phyloP scores from a whole-genome alignment of 2,113 vertebrate species.

The Oreochromis aureus region DNA sequence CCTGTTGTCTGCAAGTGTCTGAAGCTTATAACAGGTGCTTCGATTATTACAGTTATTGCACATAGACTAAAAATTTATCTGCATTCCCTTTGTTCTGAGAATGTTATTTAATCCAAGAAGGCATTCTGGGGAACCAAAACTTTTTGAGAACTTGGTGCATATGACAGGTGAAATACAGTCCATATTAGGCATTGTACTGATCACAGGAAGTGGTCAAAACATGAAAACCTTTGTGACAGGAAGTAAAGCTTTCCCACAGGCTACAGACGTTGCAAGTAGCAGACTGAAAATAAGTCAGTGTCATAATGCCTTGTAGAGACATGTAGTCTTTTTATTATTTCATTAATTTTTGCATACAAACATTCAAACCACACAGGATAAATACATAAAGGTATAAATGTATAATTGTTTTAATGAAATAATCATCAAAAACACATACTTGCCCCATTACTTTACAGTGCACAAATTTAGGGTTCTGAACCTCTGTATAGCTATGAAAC shows the following conservation, averaged over 20 bases:
- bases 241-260: constrained; percentile 39
- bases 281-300: neutral
- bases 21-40: neutral
- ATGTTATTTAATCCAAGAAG: neutral
- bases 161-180: neutral
- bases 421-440: neutral
- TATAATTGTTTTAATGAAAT: neutral
- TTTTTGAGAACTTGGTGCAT: neutral
- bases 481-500: neutral
- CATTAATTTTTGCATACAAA: neutral
- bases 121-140: neutral
- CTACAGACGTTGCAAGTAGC: neutral
- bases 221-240: constrained; percentile 1
- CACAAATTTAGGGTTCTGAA: neutral
- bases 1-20: neutral
- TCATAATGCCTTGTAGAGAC: neutral
- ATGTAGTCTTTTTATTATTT: neutral
- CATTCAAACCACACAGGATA: neutral
- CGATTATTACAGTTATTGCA: neutral
- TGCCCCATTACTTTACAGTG: neutral
- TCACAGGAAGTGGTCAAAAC: constrained; percentile 41
- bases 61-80: neutral
- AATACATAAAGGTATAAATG: neutral
- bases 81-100: neutral
- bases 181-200: constrained; percentile 29